Base-by-base conservation (phyloP, 2,797 vertebrate species). In the Dendrocincla tyrannina region DNA sequence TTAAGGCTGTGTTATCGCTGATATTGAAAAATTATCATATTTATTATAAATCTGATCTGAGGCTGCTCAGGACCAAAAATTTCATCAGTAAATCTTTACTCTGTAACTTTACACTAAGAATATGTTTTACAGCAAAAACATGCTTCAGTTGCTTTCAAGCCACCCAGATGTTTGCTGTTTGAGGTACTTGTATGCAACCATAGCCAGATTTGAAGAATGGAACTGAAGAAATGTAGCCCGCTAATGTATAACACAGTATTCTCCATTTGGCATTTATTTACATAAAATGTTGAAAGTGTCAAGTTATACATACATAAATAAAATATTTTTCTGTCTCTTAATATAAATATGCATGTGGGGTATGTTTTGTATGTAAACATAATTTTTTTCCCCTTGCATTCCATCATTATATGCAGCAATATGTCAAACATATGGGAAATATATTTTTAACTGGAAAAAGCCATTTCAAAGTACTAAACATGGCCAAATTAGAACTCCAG, bases 261-360 rank as follows among this genome's bases (percentile, higher is more conserved):
- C 76, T 93, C 68, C 76, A 69, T 95, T 95, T 94, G 79, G 66
- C 37, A 90, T 49, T 91, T 88, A 89, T 95, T 96, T 96, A 89
- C 66, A 89, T 44, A 28, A 88, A 89, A 83, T 41, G 42, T 86
- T 93, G 72, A 72, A 93, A 74, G 67, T 73, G 68, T 95, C 79
- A 81, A 93, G 33, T 50, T 84, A 50, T 88, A 83, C 55, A 73
- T 44, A 37, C 5, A 92, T 27, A 81, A 42, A 86, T 85, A 89
- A 85, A 67, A 91, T 89, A 83, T 74, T 87, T 93, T 87, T 85
- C 67, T 86, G 7, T 89, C 39, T 94, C 56, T 77, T 58, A 87
- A 63, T 82, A 80, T 92, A 95, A 95, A 95, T 79, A 95, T 60
- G 79, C 59, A 52, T 35, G 62, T 59, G 73, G 42, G 39, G 22